Percentiles rank a stretch among this genome's conserved stretches.
Evolutionary conservation across 2,113 vertebrate genomes (phyloP).

Genomic region (Oryctolagus cuniculus): DNA sequence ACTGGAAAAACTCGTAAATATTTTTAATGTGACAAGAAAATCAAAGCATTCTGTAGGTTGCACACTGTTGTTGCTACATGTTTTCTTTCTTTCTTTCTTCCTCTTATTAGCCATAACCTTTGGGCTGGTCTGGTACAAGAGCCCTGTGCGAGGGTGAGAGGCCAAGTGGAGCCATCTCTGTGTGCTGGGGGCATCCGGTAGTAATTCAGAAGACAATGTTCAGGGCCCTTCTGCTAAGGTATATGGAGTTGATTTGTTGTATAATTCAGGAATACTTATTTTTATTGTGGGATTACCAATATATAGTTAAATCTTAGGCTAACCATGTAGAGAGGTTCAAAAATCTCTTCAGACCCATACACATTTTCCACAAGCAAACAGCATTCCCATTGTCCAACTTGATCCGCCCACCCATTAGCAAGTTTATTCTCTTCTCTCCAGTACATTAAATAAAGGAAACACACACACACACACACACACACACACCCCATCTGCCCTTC

Average conservation of each 20-base stretch:
- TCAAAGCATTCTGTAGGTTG: conserved; percentile 57
- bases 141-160: not conserved
- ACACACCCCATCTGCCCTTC: conserved; percentile 54
- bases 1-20: conserved; percentile 68
- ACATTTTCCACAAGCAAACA: not conserved
- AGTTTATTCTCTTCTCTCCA: conserved; percentile 58
- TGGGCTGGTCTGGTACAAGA: not conserved
- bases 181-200: not conserved
- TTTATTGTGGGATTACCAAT: not conserved
- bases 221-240: not conserved
- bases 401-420: not conserved
- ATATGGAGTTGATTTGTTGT: not conserved
- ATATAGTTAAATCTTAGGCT: not conserved
- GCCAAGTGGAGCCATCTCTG: not conserved
- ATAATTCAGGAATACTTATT: not conserved
- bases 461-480: not conserved
- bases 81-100: conserved; percentile 36
- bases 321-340: not conserved
- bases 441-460: conserved; percentile 52
- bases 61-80: conserved; percentile 35
- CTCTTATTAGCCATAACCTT: conserved; percentile 49
- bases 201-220: not conserved
- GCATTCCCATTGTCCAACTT: not conserved
- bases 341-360: not conserved
- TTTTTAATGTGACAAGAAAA: conserved; percentile 77